Conservation (phyloP, 2,888 invertebrate genomes). For the Tineola bisselliella region DNA sequence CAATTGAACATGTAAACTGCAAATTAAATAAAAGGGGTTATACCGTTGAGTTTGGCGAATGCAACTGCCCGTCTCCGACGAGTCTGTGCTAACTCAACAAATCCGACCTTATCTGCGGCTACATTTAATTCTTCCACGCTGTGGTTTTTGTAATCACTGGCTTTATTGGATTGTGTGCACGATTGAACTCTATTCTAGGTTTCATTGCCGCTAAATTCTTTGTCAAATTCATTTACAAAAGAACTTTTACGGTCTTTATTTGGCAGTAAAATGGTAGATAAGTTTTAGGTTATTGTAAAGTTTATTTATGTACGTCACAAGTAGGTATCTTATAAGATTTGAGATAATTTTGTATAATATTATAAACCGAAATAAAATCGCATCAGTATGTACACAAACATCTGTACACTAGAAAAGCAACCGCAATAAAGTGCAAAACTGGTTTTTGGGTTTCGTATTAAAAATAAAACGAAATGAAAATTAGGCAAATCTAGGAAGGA, state of each 20-base stretch:
- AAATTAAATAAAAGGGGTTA: not conserved
- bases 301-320: not conserved
- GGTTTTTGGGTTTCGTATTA: not conserved
- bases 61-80: not conserved
- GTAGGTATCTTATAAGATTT: too few species aligned
- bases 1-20: not conserved
- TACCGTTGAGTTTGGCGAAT: not conserved
- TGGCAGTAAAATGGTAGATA: not conserved
- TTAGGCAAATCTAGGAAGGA: conserved; percentile 15
- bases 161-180: conserved; percentile 11
- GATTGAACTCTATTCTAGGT: not conserved
- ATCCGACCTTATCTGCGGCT: conserved; percentile 2
- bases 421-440: not conserved
- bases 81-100: conserved; percentile 5
- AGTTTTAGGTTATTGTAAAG: not conserved
- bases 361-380: too few species aligned
- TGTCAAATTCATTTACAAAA: not conserved
- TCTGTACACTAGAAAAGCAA: not conserved
- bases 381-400: not conserved
- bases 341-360: too few species aligned
- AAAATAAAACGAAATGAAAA: conserved; percentile 11
- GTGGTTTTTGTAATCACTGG: conserved; percentile 7
- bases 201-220: conserved; percentile 1
- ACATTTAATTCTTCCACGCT: conserved; percentile 11
- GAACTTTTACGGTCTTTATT: not conserved